phyloP scores from a whole-genome alignment of 1,140 invertebrate genomes.

The Bombus terrestris region DNA sequence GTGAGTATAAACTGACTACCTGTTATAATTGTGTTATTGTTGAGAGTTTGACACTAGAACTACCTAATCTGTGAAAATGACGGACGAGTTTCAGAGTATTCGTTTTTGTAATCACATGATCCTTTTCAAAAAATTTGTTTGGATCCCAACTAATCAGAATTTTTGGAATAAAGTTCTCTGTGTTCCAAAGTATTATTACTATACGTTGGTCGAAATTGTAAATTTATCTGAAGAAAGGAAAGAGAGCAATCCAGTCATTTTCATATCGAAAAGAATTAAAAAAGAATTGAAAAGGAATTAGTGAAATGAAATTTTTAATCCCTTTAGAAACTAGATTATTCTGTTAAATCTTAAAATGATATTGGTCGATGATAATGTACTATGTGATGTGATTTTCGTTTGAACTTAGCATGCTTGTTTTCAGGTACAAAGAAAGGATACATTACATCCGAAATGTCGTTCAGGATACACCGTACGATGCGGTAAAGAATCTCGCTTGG shows the following conservation, averaged over 20 bases:
- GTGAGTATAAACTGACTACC: constrained; percentile 14
- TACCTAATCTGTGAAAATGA: neutral
- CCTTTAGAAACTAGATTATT: neutral
- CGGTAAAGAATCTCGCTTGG: constrained; percentile 74
- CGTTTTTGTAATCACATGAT: accelerated
- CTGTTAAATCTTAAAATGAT: neutral
- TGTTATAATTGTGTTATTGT: neutral
- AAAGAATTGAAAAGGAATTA: too few species aligned
- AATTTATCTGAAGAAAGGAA: too few species aligned
- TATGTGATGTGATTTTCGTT: accelerated
- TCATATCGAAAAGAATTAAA: too few species aligned
- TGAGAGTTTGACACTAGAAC: accelerated
- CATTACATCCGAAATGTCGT: constrained; percentile 59
- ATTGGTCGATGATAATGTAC: neutral
- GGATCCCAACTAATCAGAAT: too few species aligned
- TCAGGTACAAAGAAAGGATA: constrained; percentile 75
- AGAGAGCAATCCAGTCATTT: too few species aligned
- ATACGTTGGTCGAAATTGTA: too few species aligned
- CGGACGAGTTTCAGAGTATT: neutral
- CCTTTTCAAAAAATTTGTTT: too few species aligned
- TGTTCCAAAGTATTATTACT: too few species aligned
- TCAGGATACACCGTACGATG: constrained; percentile 78
- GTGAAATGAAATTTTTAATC: neutral
- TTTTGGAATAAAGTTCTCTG: too few species aligned
- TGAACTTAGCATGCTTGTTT: neutral